A percentile compares a stretch with the other conserved stretches of the same genome.
Evolutionary conservation across 2,113 vertebrate genomes (phyloP).

Genomic region (Acrocephalus kingi): DNA sequence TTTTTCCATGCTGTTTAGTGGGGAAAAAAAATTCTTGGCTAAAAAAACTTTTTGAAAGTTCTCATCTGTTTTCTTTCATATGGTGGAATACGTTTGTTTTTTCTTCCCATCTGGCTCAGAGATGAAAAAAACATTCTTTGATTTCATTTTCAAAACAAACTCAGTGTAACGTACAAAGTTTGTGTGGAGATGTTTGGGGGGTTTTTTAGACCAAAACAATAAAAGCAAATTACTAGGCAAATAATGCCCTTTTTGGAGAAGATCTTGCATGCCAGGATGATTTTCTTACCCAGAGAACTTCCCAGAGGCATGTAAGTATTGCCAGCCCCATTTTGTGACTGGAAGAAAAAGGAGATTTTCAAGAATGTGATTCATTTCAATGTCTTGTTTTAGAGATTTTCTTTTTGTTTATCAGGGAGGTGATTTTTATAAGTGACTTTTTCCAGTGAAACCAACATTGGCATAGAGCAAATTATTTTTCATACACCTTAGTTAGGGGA

Average conservation of each 20-base stretch:
- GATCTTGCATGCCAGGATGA: neutral
- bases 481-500: neutral
- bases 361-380: neutral
- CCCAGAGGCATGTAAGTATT: neutral
- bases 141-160: slow-evolving; percentile 60
- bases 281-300: slow-evolving; percentile 1
- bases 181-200: neutral
- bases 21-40: neutral
- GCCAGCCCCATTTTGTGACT: neutral
- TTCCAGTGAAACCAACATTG: neutral
- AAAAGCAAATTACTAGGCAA: neutral
- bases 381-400: neutral
- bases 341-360: neutral
- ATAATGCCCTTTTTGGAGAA: neutral
- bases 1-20: neutral
- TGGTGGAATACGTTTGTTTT: neutral
- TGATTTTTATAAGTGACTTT: neutral
- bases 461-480: neutral
- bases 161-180: neutral
- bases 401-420: neutral
- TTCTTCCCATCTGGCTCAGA: slow-evolving; percentile 30
- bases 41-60: neutral
- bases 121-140: slow-evolving; percentile 37
- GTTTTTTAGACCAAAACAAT: neutral
- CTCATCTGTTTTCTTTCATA: slow-evolving; percentile 40